Base-by-base conservation (phyloP, 2,113 vertebrate genomes). In the Nyctibius bracteatus region DNA sequence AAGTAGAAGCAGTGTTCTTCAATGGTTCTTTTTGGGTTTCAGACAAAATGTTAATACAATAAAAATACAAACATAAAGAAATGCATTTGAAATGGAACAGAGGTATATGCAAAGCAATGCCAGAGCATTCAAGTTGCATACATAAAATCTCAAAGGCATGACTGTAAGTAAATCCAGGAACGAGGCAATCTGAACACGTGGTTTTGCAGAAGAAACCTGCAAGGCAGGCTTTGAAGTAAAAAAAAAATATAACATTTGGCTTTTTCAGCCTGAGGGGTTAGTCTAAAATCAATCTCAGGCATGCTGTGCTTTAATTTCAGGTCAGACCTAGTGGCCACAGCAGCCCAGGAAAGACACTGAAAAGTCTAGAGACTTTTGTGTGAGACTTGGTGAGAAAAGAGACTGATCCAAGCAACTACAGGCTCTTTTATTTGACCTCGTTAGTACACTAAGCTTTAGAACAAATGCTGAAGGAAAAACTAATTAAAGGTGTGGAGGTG, bases 401-500 rank as follows among this genome's bases (percentile, higher is more conserved):
- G 55, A 52, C 59, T 57, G 59, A 81, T 87, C 14, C 78, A 87
- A 80, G 90, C 31, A 71, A 33, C 62, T 58, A 54, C 61, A 54
- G 46, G 46, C 19, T 90, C 51, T 87, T 90, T 85, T 58, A 79
- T 87, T 55, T 81, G 90, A 92, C 65, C 68, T 87, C 51, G 70
- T 74, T 74, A 85, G 61, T 81, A 81, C 73, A 87, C 31, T 85
- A 78, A 58, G 81, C 65, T 66, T 92, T 78, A 94, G 51, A 90
- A 74, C 19, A 90, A 93, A 57, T 0, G 13, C n/a, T 58, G 65
- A 92, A 79, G 47, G n/a, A 79, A 93, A 90, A 90, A 67, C 61
- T 96, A 58, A 92, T 92, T 90, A 85, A 92, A 90, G 44, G 90
- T 88, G 70, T 67, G 57, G 46, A 92, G 46, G 59, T 90, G 25